Evolutionary conservation across 2,797 vertebrate species (phyloP), one percentile per base, ranked within the genome.

Genomic region (Periophthalmus magnuspinnatus): DNA sequence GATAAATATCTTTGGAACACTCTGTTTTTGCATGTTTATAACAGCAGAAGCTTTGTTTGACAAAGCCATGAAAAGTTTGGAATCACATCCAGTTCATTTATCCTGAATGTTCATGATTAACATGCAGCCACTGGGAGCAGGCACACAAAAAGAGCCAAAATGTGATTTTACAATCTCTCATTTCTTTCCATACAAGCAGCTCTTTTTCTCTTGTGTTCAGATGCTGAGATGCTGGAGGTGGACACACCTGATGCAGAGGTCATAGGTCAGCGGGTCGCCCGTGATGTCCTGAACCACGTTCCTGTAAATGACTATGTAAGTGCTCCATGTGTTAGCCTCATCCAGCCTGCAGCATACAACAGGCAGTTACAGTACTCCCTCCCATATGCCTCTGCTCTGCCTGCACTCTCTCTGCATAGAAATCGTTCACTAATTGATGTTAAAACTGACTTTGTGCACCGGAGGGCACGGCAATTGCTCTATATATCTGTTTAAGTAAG

Each of bases 261-360:
- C 11, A 86, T 86, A 54, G 93, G 93, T 78, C 95, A 86, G n/a
- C 96, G 96, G 0, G 93, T 86, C 3, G 22, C 91, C 74, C 94
- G 97, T 45, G 95, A 98, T 34, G 90, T 96, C 82, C 92, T 86
- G 0, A 94, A 97, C 83, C 94, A 97, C 1, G 80, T 87, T 70
- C 91, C 94, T 0, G 88, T 99, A 57, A 96, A 95, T 0, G 97
- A 98, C 90, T 98, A 98, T 1, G 97, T 98, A 89, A 97, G 96
- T 95, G 72, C 47, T 47, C 24, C 10, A 19, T 62, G 21, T 22
- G 36, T 45, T 41, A 6, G 2, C 50, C 61, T 14, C 56, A 36
- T 72, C 70, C 68, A 55, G 64, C 63, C 2, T 50, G 65, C 80
- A 81, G 68, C 75, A 66, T 82, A 74, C 70, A 58, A 58, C 56